Evolutionary conservation across 2,797 vertebrate genomes (phyloP).

Genomic region (Delichon dasypus): DNA sequence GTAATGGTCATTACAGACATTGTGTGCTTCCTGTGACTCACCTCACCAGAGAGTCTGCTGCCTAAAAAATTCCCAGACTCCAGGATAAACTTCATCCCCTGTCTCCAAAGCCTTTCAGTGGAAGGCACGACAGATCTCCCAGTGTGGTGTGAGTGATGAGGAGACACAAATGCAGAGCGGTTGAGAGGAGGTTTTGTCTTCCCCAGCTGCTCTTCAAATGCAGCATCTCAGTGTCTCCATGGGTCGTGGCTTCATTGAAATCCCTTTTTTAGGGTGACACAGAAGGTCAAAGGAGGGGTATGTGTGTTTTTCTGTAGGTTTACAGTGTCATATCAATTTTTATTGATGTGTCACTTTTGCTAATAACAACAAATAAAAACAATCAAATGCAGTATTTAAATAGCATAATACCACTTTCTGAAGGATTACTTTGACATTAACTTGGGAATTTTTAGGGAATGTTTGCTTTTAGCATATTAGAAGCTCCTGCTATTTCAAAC

Average conservation of each 20-base stretch:
- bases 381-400: background rate
- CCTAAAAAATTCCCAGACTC: background rate
- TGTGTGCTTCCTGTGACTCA: background rate
- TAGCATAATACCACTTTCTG: background rate
- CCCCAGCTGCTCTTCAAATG: background rate
- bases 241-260: background rate
- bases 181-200: background rate
- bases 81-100: background rate
- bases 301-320: background rate
- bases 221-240: background rate
- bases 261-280: background rate
- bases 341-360: background rate
- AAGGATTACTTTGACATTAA: background rate
- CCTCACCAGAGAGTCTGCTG: background rate
- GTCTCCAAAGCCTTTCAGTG: background rate
- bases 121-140: background rate
- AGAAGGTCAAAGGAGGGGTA: background rate
- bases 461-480: background rate
- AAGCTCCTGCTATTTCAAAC: background rate
- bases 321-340: background rate
- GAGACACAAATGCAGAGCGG: background rate
- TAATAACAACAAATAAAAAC: background rate
- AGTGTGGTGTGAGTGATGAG: background rate
- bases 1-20: accelerated
- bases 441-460: background rate